Evolutionary conservation across 2,888 invertebrate species (phyloP), one percentile per base, ranked within the genome.

Genomic region (Pristionchus exspectatus): DNA sequence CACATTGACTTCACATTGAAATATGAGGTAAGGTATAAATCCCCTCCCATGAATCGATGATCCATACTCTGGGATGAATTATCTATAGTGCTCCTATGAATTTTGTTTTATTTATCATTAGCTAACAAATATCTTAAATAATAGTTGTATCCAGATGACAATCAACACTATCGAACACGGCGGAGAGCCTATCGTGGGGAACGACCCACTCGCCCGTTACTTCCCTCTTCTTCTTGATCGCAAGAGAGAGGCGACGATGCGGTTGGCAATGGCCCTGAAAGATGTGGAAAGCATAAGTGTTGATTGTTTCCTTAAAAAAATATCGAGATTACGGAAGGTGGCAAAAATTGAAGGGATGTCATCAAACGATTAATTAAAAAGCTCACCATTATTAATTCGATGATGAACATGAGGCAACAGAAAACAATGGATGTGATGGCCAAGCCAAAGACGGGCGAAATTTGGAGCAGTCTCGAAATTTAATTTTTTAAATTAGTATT

Each of bases 91-190:
- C n/a, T n/a, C n/a, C n/a, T n/a, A 10, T 12, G 59, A 24, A 24
- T 5, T 9, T 24, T 24, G 18, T 14, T 59, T 59, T 59, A 59
- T 59, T 59, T 7, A 10, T n/a, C 44, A 50, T 9, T 50, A 50
- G 44, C 44, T 7, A 50, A 50, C 44, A 50, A 50, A 7, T 9
- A 9, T 50, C 18, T n/a, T n/a, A 63, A n/a, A 63, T 24, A 4
- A 21, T n/a, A n/a, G n/a, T 24, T 63, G 21, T 63, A 63, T 63
- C 24, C 63, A 63, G n/a, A 24, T 24, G 24, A 63, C 63, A n/a
- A 63, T 63, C 63, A 21, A 63, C 63, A 72, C 33, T 72, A 54
- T 81, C 81, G 50, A 81, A 81, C 18, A 81, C 81, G 4, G n/a
- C 50, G n/a, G 81, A n/a, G 16, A 81, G 16, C 27, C 50, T 44